Evolutionary conservation across 2,113 vertebrate species (phyloP).

Genomic region (Campylomormyrus tamandua): DNA sequence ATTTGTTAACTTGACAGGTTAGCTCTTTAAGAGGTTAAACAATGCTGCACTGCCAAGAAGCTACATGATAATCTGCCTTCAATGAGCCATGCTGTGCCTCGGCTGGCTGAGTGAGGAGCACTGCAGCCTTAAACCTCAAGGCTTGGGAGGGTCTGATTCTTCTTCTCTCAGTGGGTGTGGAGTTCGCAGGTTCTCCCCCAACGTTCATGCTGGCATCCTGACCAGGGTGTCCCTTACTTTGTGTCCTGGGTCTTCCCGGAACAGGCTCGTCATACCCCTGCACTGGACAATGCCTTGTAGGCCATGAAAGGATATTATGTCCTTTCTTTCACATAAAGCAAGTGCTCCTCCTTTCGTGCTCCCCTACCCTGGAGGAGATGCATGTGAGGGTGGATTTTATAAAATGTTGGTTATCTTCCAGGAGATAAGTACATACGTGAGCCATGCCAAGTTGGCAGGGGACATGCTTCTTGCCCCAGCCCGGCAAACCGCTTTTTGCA

Average conservation of each 20-base stretch:
- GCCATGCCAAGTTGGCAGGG: conserved; percentile 23
- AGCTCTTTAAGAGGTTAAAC: not conserved
- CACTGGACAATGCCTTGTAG: not conserved
- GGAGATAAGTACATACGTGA: conserved; percentile 31
- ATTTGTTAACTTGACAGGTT: not conserved
- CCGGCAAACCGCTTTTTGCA: conserved; percentile 32
- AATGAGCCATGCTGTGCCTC: not conserved
- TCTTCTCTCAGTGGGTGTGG: not conserved
- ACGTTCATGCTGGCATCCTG: not conserved
- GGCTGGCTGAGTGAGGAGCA: not conserved
- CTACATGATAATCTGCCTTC: not conserved
- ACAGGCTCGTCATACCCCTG: not conserved
- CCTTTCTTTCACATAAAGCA: not conserved
- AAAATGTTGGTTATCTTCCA: conserved; percentile 26
- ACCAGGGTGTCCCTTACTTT: not conserved
- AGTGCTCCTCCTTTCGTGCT: not conserved
- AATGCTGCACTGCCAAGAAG: not conserved
- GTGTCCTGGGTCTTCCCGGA: not conserved
- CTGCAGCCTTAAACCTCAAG: not conserved
- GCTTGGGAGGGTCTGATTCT: not conserved
- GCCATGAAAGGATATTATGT: not conserved
- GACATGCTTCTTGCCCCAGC: conserved; percentile 18
- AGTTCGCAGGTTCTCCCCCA: not conserved
- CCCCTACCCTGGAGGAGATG: not conserved
- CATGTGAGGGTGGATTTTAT: not conserved